phyloP scores from a whole-genome alignment of 53 echinoderm and acorn worm genomes.

The Pentamera pediparva region DNA sequence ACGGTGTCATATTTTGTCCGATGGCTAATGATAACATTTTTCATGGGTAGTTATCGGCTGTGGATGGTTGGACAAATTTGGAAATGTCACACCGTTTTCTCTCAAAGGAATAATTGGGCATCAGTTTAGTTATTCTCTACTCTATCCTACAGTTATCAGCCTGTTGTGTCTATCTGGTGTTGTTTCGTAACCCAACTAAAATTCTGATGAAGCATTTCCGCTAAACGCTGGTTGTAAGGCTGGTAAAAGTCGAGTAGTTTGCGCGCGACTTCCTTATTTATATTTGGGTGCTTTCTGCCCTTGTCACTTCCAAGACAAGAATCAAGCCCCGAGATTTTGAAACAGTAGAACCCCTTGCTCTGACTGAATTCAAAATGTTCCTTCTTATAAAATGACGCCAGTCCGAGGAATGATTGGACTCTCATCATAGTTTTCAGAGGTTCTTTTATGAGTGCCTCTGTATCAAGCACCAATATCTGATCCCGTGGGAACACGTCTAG shows the following conservation, averaged over 20 bases:
- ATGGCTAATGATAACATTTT: too few relatives aligned
- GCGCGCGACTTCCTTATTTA: not conserved
- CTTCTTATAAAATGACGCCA: conserved; percentile 6
- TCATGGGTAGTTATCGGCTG: too few relatives aligned
- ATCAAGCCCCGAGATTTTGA: not conserved
- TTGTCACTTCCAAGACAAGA: conserved; percentile 15
- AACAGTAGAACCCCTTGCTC: conserved; percentile 28
- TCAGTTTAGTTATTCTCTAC: too few relatives aligned
- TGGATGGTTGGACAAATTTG: too few relatives aligned
- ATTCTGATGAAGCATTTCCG: not conserved
- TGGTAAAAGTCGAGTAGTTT: conserved; percentile 17
- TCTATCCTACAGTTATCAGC: too few relatives aligned
- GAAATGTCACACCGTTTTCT: too few relatives aligned
- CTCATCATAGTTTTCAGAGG: not conserved
- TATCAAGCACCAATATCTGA: conserved; percentile 22
- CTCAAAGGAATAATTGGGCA: too few relatives aligned
- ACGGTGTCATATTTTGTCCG: too few relatives aligned
- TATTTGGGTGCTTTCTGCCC: conserved; percentile 20
- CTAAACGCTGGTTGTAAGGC: conserved; percentile 8
- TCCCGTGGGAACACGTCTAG: conserved; percentile 3
- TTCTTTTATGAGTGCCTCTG: not conserved
- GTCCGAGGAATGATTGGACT: conserved; percentile 12
- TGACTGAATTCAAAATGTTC: conserved; percentile 23
- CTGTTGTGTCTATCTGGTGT: too few relatives aligned
- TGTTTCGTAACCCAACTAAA: conserved; percentile 15